A percentile compares a stretch with the other conserved stretches of the same genome.
phyloP scores from a whole-genome alignment of 1,140 invertebrate species.

The Anastrepha obliqua region DNA sequence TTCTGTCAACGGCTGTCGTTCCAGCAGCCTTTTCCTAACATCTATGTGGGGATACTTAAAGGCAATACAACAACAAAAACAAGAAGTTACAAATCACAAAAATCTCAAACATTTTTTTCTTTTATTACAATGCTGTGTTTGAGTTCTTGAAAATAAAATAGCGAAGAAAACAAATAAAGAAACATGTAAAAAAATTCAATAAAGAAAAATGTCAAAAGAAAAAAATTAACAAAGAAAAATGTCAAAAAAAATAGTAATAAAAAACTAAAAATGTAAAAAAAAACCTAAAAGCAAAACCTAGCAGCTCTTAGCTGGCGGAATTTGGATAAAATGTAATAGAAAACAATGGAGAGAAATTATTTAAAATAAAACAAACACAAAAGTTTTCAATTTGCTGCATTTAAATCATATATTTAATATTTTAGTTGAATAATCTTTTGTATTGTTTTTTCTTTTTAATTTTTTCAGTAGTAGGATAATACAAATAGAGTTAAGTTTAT shows the following conservation, averaged over 20 bases:
- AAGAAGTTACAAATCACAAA: too few species aligned
- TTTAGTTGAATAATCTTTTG: slow-evolving; percentile 24
- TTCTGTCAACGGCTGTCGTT: too few species aligned
- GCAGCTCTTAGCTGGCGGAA: neutral
- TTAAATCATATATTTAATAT: slow-evolving; percentile 47
- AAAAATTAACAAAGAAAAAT: neutral
- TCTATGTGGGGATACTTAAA: too few species aligned
- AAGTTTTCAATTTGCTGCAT: slow-evolving; percentile 17
- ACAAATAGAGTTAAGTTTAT: slow-evolving; percentile 10
- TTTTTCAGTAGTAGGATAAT: slow-evolving; percentile 12
- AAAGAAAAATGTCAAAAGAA: neutral
- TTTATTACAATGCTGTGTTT: too few species aligned
- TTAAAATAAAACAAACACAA: slow-evolving; percentile 29
- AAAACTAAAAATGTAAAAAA: neutral
- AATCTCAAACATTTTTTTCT: too few species aligned
- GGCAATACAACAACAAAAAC: too few species aligned
- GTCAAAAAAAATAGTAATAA: neutral
- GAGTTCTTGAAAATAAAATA: too few species aligned
- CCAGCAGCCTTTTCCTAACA: too few species aligned
- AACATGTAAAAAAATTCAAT: too few species aligned
- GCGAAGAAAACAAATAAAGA: neutral
- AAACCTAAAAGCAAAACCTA: neutral
- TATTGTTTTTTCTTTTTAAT: neutral
- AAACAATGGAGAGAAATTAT: neutral
- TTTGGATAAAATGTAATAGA: neutral